A percentile compares a stretch with the other conserved stretches of the same genome.
Conservation (phyloP, 2,888 invertebrate genomes). For the Aleiodes leptofemur region DNA sequence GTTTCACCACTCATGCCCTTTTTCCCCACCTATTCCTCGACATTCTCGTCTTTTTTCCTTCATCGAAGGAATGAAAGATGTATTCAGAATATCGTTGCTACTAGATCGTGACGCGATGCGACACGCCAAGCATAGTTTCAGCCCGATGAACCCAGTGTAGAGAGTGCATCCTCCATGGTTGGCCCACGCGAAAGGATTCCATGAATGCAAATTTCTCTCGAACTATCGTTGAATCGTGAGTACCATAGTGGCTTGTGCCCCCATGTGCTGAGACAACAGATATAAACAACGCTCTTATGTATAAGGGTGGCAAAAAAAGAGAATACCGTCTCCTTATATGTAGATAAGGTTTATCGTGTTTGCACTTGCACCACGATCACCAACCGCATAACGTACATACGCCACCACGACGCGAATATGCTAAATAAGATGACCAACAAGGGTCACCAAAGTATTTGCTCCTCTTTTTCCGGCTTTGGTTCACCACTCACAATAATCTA, state of each 20-base stretch:
- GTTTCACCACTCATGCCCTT: no score
- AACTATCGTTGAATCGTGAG: conserved; percentile 73
- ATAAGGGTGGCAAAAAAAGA: conserved; percentile 47
- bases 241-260: conserved; percentile 26
- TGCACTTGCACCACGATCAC: conserved; percentile 63
- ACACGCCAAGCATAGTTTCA: conserved; percentile 42
- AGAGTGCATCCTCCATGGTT: conserved; percentile 46
- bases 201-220: conserved; percentile 72
- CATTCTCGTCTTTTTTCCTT: background rate
- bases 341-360: conserved; percentile 55
- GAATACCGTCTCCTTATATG: conserved; percentile 49
- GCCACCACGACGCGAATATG: conserved; percentile 72
- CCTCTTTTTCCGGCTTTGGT: background rate
- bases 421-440: conserved; percentile 64
- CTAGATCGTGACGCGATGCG: conserved; percentile 35
- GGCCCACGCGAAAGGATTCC: conserved; percentile 72
- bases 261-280: conserved; percentile 52
- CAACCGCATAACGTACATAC: conserved; percentile 69
- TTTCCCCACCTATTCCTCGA: no score
- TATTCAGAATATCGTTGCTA: conserved; percentile 28
- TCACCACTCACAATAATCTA: background rate
- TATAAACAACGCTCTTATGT: conserved; percentile 50
- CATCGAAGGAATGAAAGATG: conserved; percentile 16
- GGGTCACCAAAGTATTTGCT: conserved; percentile 61
- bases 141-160: conserved; percentile 37